Conservation (phyloP, 2,888 invertebrate species). For the Troglohyphantes excavatus region DNA sequence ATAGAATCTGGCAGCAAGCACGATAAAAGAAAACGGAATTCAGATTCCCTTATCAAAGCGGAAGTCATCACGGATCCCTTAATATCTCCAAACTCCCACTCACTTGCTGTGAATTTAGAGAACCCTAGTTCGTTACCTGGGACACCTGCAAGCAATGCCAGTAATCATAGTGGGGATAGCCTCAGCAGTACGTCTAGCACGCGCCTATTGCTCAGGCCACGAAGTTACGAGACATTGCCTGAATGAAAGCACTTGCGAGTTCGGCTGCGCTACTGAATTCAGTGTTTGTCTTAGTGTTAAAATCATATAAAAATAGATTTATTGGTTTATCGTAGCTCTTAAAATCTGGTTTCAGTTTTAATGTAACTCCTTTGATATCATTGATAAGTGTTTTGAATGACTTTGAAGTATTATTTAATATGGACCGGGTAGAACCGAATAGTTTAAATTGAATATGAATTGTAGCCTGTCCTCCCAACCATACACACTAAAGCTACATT, state of each 20-base stretch:
- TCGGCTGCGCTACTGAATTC: neutral
- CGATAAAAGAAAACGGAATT: constrained; percentile 58
- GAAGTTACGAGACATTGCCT: constrained; percentile 74
- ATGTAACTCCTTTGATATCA: too few species aligned
- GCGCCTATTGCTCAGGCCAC: constrained; percentile 86
- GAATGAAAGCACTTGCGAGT: constrained; percentile 31
- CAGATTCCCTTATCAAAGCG: constrained; percentile 36
- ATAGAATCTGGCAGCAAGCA: neutral
- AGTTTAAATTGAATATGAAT: too few species aligned
- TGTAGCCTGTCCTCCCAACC: too few species aligned
- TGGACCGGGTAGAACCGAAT: too few species aligned
- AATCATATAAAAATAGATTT: neutral
- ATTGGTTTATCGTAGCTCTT: neutral
- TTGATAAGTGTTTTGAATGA: too few species aligned
- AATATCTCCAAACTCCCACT: constrained; percentile 51
- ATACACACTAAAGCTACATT: too few species aligned
- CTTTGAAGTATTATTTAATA: too few species aligned
- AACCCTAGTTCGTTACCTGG: constrained; percentile 74
- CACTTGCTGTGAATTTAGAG: constrained; percentile 63
- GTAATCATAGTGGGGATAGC: constrained; percentile 90
- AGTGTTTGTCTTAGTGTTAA: neutral
- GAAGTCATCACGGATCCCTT: constrained; percentile 1
- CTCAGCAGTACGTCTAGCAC: constrained; percentile 92
- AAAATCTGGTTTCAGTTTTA: neutral
- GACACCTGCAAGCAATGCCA: constrained; percentile 81